Conservation (phyloP, 2,888 invertebrate species). For the Polydrusus cervinus region DNA sequence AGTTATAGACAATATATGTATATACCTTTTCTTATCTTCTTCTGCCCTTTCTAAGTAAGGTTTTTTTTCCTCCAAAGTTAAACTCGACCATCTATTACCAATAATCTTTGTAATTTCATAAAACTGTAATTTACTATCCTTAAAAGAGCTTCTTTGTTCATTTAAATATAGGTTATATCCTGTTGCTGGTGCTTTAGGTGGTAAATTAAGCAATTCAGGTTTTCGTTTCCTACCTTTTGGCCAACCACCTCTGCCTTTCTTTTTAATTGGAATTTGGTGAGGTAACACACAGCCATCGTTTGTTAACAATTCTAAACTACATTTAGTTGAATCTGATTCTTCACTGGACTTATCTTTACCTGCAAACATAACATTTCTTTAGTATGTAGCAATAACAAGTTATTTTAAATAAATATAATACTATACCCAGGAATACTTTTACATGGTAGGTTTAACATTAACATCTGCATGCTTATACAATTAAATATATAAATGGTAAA, state of each 20-base stretch:
- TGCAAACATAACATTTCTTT: not conserved
- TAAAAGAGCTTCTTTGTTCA: slow-evolving; percentile 74
- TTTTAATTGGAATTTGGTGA: slow-evolving; percentile 57
- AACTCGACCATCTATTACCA: slow-evolving; percentile 75
- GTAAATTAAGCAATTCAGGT: slow-evolving; percentile 71
- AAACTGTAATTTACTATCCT: slow-evolving; percentile 72
- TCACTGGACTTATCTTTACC: slow-evolving; percentile 54
- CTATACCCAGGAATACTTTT: no score
- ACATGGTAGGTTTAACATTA: not conserved
- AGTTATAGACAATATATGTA: no score
- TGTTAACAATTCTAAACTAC: slow-evolving; percentile 38
- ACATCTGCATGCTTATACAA: not conserved
- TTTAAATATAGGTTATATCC: slow-evolving; percentile 75
- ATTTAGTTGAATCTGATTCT: slow-evolving; percentile 51
- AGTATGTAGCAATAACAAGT: no score
- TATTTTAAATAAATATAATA: no score
- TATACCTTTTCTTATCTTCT: slow-evolving; percentile 72
- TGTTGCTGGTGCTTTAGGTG: slow-evolving; percentile 76
- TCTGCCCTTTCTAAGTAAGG: slow-evolving; percentile 75
- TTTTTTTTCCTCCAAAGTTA: slow-evolving; percentile 73
- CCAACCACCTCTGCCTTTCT: slow-evolving; percentile 76
- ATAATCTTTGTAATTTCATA: slow-evolving; percentile 75
- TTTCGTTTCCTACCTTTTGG: slow-evolving; percentile 77
- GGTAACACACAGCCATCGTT: slow-evolving; percentile 44
- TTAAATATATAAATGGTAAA: not conserved